Base-by-base conservation (phyloP, 1,140 invertebrate species). In the Nasonia vitripennis region DNA sequence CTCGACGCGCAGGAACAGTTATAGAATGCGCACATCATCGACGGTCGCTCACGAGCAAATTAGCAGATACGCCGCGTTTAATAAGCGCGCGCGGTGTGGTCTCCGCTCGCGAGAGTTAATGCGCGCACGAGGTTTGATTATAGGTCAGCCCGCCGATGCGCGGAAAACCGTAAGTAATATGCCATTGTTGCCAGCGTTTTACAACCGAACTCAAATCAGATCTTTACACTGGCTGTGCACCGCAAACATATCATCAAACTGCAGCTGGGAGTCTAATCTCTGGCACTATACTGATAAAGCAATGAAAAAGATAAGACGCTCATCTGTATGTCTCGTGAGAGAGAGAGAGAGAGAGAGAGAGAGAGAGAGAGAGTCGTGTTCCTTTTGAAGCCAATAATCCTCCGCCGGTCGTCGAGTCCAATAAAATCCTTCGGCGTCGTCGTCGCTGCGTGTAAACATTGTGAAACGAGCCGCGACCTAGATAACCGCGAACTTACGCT, bases 381-480 rank as follows among this genome's bases (percentile, higher is more conserved):
- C 67, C 41, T 45, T 81, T 81, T 71, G 17, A 70, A 71, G n/a
- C 68, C 7, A 48, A 81, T 71, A 48, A 81, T 71, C 67, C 67
- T 48, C 37, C 7, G 55, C 11, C 70, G 70, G 10, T 31, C 27
- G 70, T 31, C 70, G 55, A 62, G 27, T 14, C 31, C n/a, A 81
- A 75, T 82, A 55, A 82, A 75, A 82, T 82, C 71, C 71, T 82
- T 82, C 55, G 23, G 45, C 14, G 27, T 20, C 41, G 17, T 14
- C 37, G 75, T 17, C 31, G 62, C 62, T 27, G 1, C 27, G 37
- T 20, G 62, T 84, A 84, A 83, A 84, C 27, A 78, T 84, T 78
- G 48, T 41, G 77, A 79, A 84, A 84, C 77, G 67, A 79, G 62
- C 2, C 41, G 68, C 78, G 83, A 84, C 82, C 82, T 55, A 84